Percentiles rank a stretch among this genome's conserved stretches.
Conservation (phyloP, 2,888 invertebrate species). For the Chouioia cunea region DNA sequence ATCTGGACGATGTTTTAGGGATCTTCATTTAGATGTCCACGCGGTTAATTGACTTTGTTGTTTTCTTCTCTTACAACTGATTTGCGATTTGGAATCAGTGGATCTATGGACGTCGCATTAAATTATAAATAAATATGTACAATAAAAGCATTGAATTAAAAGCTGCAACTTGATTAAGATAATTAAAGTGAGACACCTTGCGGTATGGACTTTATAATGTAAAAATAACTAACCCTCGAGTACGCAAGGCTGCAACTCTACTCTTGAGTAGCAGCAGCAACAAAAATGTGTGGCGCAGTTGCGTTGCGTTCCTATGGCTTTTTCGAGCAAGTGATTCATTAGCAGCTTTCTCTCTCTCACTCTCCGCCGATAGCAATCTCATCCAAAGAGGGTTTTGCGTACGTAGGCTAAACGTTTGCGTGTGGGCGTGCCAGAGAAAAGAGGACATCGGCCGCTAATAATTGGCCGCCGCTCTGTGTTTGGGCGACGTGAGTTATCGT, state of each 20-base stretch:
- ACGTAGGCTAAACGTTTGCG: constrained; percentile 24
- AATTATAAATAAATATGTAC: no score
- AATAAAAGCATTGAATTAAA: no score
- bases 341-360: constrained; percentile 7
- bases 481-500: constrained; percentile 38
- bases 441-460: constrained; percentile 39
- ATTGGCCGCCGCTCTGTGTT: constrained; percentile 34
- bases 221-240: no score
- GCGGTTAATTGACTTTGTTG: constrained; percentile 4
- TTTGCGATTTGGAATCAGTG: constrained; percentile 6
- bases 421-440: constrained; percentile 34
- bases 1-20: not conserved
- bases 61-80: not conserved
- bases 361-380: constrained; percentile 29
- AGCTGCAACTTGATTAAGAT: no score
- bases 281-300: not conserved
- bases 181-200: no score
- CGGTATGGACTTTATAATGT: no score
- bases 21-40: not conserved
- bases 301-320: constrained; percentile 8
- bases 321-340: constrained; percentile 41
- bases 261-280: no score
- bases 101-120: no score
- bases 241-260: no score
- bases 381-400: no score